These are phyloP conservation scores for Scaptomyza flava DNA, from an alignment of 2,888 invertebrate genomes.

Conservation along the genomic window DNA sequence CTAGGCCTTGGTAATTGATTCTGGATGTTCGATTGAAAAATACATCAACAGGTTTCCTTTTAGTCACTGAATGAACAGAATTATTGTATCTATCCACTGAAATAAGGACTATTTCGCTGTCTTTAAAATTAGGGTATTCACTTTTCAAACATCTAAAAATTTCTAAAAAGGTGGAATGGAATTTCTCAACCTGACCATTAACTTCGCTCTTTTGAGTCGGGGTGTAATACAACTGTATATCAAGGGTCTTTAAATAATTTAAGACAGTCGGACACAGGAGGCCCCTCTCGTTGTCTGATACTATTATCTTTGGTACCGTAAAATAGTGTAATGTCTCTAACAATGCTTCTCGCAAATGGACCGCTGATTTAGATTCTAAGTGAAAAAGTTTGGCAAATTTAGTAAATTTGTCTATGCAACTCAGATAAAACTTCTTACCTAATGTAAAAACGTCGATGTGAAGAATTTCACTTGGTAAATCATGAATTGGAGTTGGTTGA, in stretches of 20 bases:
- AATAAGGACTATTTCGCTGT: too few relatives aligned
- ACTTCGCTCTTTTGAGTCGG: background rate
- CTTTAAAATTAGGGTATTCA: background rate
- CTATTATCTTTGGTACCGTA: background rate
- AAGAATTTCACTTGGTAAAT: too few relatives aligned
- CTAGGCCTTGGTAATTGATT: too few relatives aligned
- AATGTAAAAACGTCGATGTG: too few relatives aligned
- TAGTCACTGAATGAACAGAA: too few relatives aligned
- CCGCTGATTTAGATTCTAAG: background rate
- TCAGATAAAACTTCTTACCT: too few relatives aligned
- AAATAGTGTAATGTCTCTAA: slow-evolving; percentile 7
- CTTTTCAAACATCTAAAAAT: background rate
- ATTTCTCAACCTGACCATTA: background rate
- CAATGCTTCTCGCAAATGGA: background rate
- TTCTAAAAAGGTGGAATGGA: slow-evolving; percentile 11
- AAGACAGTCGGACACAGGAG: slow-evolving; percentile 11
- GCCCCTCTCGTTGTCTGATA: background rate
- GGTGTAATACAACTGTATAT: slow-evolving; percentile 7
- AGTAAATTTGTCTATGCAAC: too few relatives aligned
- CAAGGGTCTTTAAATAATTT: slow-evolving; percentile 1
- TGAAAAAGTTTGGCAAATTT: too few relatives aligned
- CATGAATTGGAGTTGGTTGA: too few relatives aligned
- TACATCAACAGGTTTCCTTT: too few relatives aligned
- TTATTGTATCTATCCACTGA: background rate
- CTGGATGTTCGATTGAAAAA: too few relatives aligned